phyloP scores from a whole-genome alignment of 2,113 vertebrate species.

The Myxocyprinus asiaticus region DNA sequence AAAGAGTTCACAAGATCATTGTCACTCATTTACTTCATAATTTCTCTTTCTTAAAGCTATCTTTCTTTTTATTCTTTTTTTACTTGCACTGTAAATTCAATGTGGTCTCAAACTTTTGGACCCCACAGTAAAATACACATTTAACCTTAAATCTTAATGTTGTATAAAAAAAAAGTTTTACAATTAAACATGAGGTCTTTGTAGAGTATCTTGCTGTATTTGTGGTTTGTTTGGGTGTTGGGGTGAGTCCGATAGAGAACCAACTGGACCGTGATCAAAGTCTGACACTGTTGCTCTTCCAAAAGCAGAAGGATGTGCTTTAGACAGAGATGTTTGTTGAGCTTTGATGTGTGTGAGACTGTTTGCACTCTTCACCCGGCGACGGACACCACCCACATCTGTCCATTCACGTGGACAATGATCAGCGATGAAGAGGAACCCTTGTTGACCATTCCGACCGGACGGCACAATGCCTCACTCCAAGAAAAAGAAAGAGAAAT shows the following conservation, averaged over 20 bases:
- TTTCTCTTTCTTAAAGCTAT: too few relatives aligned
- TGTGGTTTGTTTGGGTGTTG: not conserved
- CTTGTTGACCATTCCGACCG: constrained; percentile 85
- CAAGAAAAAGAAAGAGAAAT: constrained; percentile 58
- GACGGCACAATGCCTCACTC: constrained; percentile 64
- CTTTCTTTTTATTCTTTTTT: too few relatives aligned
- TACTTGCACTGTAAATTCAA: too few relatives aligned
- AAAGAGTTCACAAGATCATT: too few relatives aligned
- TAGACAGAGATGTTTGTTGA: constrained; percentile 49
- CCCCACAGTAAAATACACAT: too few relatives aligned
- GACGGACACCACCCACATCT: constrained; percentile 58
- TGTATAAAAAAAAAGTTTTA: too few relatives aligned
- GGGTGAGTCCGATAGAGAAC: not conserved
- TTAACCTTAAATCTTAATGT: too few relatives aligned
- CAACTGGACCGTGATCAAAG: not conserved
- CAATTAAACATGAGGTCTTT: not conserved
- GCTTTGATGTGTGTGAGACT: constrained; percentile 85
- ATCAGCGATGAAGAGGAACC: constrained; percentile 80
- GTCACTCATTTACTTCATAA: too few relatives aligned
- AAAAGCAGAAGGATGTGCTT: constrained; percentile 20
- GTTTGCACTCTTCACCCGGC: constrained; percentile 48
- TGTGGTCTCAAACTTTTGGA: too few relatives aligned
- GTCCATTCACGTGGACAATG: constrained; percentile 81
- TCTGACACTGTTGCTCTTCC: constrained; percentile 11
- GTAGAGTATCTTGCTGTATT: not conserved